Evolutionary conservation across 2,113 vertebrate species (phyloP), one percentile per base, ranked within the genome.

Genomic region (Electrona antarctica): DNA sequence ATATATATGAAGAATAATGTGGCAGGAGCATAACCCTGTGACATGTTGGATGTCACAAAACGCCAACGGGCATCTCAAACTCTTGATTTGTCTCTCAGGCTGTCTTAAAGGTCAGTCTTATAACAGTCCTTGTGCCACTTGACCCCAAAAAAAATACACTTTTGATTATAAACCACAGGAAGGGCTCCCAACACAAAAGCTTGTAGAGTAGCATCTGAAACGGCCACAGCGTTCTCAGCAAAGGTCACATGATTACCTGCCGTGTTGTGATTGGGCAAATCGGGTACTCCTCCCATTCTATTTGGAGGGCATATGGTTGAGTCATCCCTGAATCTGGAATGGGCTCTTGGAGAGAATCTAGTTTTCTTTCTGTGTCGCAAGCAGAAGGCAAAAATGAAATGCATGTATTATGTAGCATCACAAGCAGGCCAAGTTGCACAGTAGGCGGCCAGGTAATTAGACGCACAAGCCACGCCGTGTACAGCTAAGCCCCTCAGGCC

Each of bases 291-390:
- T 69, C 81, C 76, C 10, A 64, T 73, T 83, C 78, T 89, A 82
- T 85, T 85, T 78, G 68, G 68, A 86, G 71, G 62, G 49, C 55
- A 52, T 83, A 69, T 80, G 69, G 70, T 79, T 80, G 77, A 84
- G 86, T 88, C 78, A 80, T 85, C 64, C 59, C 79, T 77, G 61
- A 82, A 67, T 69, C 71, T 71, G 54, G 50, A 67, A 49, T 64
- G 54, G 28, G 28, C 47, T 21, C 21, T 21, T 61, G n/a, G 28
- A 33, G 73, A 67, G 9, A 57, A 73, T 76, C 75, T 10, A 48
- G 7, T 57, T 49, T 73, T 65, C n/a, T 49, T 57, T 11, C 54
- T 66, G 33, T 64, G 7, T 12, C 13, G 4, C 13, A 67, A 63
- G n/a, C 12, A 12, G 13, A n/a, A 54, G 29, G 14, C 8, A 4